Base-by-base conservation (phyloP, 2,888 invertebrate genomes). In the Phaedon cochleariae region DNA sequence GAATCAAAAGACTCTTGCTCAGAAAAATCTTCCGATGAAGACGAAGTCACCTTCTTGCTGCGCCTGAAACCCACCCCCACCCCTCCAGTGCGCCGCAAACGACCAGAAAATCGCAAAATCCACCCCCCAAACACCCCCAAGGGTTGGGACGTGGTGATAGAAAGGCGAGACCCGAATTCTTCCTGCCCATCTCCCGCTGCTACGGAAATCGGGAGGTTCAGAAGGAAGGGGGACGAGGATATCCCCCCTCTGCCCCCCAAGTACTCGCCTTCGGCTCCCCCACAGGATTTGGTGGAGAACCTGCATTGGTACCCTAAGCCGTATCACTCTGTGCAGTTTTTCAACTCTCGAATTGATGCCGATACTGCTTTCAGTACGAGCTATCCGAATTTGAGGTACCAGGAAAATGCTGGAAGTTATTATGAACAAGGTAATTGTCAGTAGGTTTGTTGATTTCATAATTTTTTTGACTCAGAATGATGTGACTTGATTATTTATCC, bases 121-220 rank as follows among this genome's bases (percentile, higher is more conserved):
- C 59, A 57, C 18, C 63, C 60, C 12, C 54, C 48, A 41, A 64
- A 59, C 15, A 63, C 71, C 12, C 72, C 76, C 6, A 78, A 78
- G 67, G 80, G 81, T 34, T 83, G 83, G 83, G 82, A 82, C 65
- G 79, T 83, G 48, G 73, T 80, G 18, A 77, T 83, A n/a, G 81
- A 83, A 68, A 74, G 77, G 34, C 68, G 65, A 41, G 66, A 69
- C 49, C 37, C 55, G 31, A 34, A 62, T 41, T 62, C 69, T 20
- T 64, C 68, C n/a, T 57, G 64, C 21, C 48, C 60, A 9, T 48
- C 71, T 6, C 67, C 70, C 34, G 71, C 70, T 1, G 34, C 5
- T 2, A 51, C 67, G 7, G 64, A 62, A 22, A 59, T 60, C 3
- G 46, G 68, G 29, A 53, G 75, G 15, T 73, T 68, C 20, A 74